These are phyloP conservation scores for Oceanodroma leucorhoa DNA, from an alignment of 2,797 vertebrate genomes.

Conservation along the genomic window DNA sequence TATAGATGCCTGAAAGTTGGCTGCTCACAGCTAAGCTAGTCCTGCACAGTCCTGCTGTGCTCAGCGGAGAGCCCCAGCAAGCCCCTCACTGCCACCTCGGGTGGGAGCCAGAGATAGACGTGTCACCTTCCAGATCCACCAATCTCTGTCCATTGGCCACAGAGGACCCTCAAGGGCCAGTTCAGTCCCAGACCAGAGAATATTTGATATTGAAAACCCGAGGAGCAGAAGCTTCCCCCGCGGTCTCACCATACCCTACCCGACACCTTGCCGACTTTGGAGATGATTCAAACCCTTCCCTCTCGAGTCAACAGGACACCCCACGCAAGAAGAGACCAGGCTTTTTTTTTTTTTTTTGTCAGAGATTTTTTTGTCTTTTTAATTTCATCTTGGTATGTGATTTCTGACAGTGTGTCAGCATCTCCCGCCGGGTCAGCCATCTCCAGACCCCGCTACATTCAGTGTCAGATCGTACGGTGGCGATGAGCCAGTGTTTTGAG, in stretches of 20 bases:
- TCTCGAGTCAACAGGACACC: not conserved
- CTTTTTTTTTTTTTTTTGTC: not conserved
- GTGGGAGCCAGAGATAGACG: not conserved
- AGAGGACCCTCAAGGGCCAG: not conserved
- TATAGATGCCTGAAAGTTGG: not conserved
- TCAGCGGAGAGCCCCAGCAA: not conserved
- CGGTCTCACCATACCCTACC: not conserved
- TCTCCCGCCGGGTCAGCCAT: slow-evolving; percentile 20
- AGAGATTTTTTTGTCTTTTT: slow-evolving; percentile 6
- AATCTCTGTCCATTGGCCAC: not conserved
- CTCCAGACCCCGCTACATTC: slow-evolving; percentile 44
- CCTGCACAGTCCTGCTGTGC: not conserved
- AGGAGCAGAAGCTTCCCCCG: not conserved
- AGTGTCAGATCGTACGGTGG: slow-evolving; percentile 4
- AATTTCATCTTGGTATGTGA: slow-evolving; percentile 52
- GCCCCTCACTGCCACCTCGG: too few species aligned
- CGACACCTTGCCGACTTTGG: not conserved
- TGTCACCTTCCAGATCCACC: not conserved
- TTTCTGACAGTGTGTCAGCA: slow-evolving; percentile 43
- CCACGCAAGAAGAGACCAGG: not conserved
- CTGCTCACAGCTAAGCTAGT: not conserved
- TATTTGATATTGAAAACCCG: not conserved
- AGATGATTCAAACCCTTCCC: not conserved
- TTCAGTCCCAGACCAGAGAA: not conserved
- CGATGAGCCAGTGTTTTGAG: not conserved